These are phyloP conservation scores for Caenorhabditis sinica DNA, from an alignment of 2,888 invertebrate species.

Conservation along the genomic window DNA sequence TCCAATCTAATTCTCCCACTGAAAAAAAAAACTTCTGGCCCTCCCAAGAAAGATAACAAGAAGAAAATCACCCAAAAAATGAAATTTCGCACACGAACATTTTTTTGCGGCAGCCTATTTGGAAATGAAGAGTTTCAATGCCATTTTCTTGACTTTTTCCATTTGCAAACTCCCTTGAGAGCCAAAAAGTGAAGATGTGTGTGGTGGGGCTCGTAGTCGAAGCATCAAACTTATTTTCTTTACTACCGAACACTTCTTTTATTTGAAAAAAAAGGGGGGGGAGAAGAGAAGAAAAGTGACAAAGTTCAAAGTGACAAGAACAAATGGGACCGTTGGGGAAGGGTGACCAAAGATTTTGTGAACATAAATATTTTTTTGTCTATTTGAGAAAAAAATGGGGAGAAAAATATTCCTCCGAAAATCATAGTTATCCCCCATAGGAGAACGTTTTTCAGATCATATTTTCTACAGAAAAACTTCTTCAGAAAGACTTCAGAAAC, in stretches of 20 bases:
- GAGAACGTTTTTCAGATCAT: constrained; percentile 4
- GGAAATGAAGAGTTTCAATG: constrained; percentile 39
- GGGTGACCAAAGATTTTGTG: constrained; percentile 14
- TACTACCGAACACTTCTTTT: constrained; percentile 42
- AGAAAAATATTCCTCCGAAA: constrained; percentile 7
- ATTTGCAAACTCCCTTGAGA: constrained; percentile 7
- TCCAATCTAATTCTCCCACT: background rate
- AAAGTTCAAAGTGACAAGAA: constrained; percentile 51
- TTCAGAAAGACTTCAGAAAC: background rate
- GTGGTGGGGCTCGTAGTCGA: background rate
- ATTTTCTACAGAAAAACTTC: background rate
- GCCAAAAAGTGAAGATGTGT: constrained; percentile 27
- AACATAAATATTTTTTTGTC: background rate
- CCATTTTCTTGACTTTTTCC: constrained; percentile 19
- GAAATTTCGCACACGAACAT: constrained; percentile 5
- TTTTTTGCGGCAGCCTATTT: background rate
- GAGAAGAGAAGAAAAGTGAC: constrained; percentile 29
- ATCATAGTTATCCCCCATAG: constrained; percentile 10
- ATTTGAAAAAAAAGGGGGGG: background rate
- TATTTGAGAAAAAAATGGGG: constrained; percentile 5
- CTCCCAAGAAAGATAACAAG: constrained; percentile 18
- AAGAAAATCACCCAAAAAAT: constrained; percentile 9
- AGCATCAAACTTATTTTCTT: constrained; percentile 38
- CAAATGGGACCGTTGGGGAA: constrained; percentile 25
- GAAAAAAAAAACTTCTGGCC: constrained; percentile 3